Base-by-base conservation (phyloP, 2,888 invertebrate genomes). In the Phragmatobia fuliginosa region DNA sequence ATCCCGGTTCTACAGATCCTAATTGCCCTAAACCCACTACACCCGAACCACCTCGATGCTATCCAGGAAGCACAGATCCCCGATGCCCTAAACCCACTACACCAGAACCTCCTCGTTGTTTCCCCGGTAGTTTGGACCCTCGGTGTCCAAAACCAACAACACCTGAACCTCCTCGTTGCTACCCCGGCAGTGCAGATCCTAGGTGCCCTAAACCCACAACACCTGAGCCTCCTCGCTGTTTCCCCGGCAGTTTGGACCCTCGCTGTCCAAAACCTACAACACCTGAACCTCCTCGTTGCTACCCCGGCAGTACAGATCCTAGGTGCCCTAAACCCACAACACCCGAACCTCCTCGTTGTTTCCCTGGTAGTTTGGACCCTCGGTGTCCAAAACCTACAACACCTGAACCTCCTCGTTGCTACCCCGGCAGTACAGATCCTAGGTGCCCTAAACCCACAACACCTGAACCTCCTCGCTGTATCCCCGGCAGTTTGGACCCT, bases 101-200 rank as follows among this genome's bases (percentile, higher is more conserved):
- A 58, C 70, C 73, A 14, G 71, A 18, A 4, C 73, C 67, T 64
- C 67, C 73, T 25, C 61, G 60, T 18, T 83, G 81, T 2, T 76
- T 62, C 31, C 71, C 69, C 1, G 74, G 74, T 2, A 67, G 65
- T 41, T 65, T 67, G 14, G 84, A 73, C 79, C 86, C 58, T 52
- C 80, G 68, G 18, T 83, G 86, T 67, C 82, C 81, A 7, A 75
- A 73, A 59, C 77, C 87, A 85, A 32, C 75, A 85, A 63, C 89
- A 69, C 85, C 68, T 25, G 70, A 74, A 14, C 73, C 73, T 18
- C 75, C 75, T 7, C 52, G 88, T 85, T 69, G 81, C 77, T 62
- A 76, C 67, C 87, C 88, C 31, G 91, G 91, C 16, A 87, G 90
- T 14, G 76, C 61, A 0, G 89, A 92, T 70, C 85, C 87, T 0